Conservation (phyloP, 2,113 vertebrate genomes). For the Callospermophilus lateralis region DNA sequence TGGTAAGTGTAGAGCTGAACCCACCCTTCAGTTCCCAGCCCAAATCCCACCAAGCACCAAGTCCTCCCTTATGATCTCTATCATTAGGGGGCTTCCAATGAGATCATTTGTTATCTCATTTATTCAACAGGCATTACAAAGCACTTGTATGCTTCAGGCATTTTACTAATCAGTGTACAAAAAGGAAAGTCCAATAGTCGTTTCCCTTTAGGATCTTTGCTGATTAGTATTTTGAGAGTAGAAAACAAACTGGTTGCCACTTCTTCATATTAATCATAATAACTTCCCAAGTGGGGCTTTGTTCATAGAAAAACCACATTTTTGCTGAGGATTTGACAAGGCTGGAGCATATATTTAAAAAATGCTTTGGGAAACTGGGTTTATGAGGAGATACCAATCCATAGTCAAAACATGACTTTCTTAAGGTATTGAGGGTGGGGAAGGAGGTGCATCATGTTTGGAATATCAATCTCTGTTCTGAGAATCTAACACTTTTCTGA, state of each 20-base stretch:
- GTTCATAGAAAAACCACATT: not conserved
- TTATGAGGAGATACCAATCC: not conserved
- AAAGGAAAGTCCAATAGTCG: not conserved
- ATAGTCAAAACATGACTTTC: not conserved
- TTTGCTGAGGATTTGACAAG: slow-evolving; percentile 45
- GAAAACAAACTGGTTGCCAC: not conserved
- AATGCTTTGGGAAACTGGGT: slow-evolving; percentile 2
- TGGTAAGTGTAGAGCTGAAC: not conserved
- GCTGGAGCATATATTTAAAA: not conserved
- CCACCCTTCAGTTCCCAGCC: not conserved
- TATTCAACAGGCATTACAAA: not conserved
- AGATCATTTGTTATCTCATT: not conserved
- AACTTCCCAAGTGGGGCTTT: not conserved
- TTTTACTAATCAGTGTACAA: not conserved
- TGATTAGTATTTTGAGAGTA: not conserved
- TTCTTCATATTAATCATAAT: not conserved
- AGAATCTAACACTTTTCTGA: slow-evolving; percentile 26
- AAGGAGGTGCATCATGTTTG: not conserved
- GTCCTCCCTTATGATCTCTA: not conserved
- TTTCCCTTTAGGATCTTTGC: not conserved
- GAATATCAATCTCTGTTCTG: not conserved
- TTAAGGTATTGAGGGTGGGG: not conserved
- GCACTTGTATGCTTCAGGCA: not conserved
- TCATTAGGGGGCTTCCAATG: not conserved
- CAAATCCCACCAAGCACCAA: not conserved